Evolutionary conservation across 1,140 invertebrate species (phyloP), one percentile per base, ranked within the genome.

Genomic region (Pteromalus puparum): DNA sequence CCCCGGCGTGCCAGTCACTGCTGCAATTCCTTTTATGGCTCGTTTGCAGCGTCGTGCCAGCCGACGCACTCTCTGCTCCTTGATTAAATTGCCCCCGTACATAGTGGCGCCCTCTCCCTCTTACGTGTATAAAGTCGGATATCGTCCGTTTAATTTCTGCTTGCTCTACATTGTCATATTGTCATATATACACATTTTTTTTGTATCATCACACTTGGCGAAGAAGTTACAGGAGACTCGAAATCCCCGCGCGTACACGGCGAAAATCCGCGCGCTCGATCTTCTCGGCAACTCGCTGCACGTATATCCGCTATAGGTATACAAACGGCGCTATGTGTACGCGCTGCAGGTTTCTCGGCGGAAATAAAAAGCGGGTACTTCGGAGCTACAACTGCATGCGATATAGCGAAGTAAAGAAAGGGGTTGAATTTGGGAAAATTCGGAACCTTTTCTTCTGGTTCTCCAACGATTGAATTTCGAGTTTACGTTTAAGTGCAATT

Each of bases 1-100:
- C 70, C 70, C 70, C 26, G 38, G 80, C 30, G 42, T 34, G 30
- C 30, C 28, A 18, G 42, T 53, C 77, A 53, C 70, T 18, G 53
- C 53, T 68, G 67, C 34, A 79, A 84, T 83, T 83, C 30, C 61
- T 83, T 83, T 83, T 83, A 83, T 83, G n/a, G 82, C 48, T 83
- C 74, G 65, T 83, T 83, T 78, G 82, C 34, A 61, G 53, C 53
- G 82, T 70, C 74, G 74, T 46, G 24, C 18, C 34, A 24, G 26
- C 12, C n/a, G 5, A 18, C 65, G 21, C 12, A 15, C 34, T 1
- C 26, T 61, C 18, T n/a, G 18, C 34, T 76, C 26, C 78, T 85
- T 77, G 78, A 85, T 81, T 85, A 81, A 81, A 81, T 85, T 85
- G 70, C 61, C 83, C 48, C 76, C 61, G 21, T 70, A 34, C n/a